Conservation (phyloP, 1,140 invertebrate genomes). For the Pseudomyrmex pallidus region DNA sequence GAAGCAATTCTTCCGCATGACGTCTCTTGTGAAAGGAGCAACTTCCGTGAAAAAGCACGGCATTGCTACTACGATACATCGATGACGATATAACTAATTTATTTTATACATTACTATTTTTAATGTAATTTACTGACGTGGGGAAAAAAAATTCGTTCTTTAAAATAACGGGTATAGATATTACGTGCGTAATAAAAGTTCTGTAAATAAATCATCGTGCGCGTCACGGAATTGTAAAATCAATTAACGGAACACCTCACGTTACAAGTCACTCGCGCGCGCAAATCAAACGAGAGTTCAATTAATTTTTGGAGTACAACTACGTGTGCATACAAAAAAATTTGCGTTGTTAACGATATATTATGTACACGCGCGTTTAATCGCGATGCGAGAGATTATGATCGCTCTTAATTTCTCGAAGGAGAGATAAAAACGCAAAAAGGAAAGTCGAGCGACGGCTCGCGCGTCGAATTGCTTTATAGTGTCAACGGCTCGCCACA, state of each 20-base stretch:
- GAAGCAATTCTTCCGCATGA: slow-evolving; percentile 2
- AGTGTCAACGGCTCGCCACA: slow-evolving; percentile 22
- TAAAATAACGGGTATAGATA: neutral
- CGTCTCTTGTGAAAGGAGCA: too few species aligned
- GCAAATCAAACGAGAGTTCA: neutral
- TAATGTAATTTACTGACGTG: neutral
- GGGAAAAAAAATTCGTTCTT: slow-evolving; percentile 1
- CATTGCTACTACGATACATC: too few species aligned
- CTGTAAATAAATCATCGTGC: neutral
- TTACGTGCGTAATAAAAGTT: too few species aligned
- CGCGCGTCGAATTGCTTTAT: slow-evolving; percentile 71
- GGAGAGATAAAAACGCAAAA: neutral
- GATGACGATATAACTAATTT: too few species aligned
- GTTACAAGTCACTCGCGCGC: neutral
- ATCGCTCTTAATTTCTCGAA: neutral
- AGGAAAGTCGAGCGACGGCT: slow-evolving; percentile 5
- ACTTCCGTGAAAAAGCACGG: too few species aligned
- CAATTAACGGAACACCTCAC: slow-evolving; percentile 12
- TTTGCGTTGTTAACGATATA: neutral
- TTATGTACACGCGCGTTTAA: neutral
- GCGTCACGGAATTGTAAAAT: neutral
- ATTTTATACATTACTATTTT: too few species aligned
- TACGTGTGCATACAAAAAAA: neutral
- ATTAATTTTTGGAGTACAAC: slow-evolving; percentile 1
- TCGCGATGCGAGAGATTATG: neutral